phyloP scores from a whole-genome alignment of 2,888 invertebrate species.

The Hydropsyche betteni region DNA sequence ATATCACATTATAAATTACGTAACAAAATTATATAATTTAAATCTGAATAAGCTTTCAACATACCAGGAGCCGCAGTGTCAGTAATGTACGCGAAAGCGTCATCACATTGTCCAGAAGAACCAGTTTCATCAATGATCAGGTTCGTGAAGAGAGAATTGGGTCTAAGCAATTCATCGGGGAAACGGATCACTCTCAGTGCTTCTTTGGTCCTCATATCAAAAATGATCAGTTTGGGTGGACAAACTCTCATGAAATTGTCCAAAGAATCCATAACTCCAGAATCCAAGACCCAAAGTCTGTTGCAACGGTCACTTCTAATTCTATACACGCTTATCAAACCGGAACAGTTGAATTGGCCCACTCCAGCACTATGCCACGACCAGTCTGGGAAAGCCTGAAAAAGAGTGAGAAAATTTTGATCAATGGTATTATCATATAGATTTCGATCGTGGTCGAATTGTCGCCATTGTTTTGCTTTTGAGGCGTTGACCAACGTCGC shows the following conservation, averaged over 20 bases:
- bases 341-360: conserved; percentile 77
- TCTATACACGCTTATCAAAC: conserved; percentile 82
- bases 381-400: conserved; percentile 78
- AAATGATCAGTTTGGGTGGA: conserved; percentile 82
- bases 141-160: conserved; percentile 80
- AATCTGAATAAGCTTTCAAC: neutral
- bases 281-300: conserved; percentile 83
- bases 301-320: conserved; percentile 81
- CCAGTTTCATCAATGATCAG: conserved; percentile 79
- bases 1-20: neutral
- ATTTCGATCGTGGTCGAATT: neutral
- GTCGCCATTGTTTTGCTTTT: neutral
- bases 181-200: conserved; percentile 77
- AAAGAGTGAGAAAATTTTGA: conserved; percentile 28
- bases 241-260: conserved; percentile 72
- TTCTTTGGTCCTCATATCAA: conserved; percentile 78
- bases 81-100: conserved; percentile 80
- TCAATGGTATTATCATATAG: neutral
- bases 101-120: conserved; percentile 72
- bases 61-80: conserved; percentile 84
- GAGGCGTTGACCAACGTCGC: conserved; percentile 21
- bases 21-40: neutral
- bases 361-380: conserved; percentile 78
- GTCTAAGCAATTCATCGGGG: conserved; percentile 77
- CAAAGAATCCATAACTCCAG: conserved; percentile 76